A percentile compares a stretch with the other conserved stretches of the same genome.
Conservation (phyloP, 2,113 vertebrate species). For the Ursus arctos region DNA sequence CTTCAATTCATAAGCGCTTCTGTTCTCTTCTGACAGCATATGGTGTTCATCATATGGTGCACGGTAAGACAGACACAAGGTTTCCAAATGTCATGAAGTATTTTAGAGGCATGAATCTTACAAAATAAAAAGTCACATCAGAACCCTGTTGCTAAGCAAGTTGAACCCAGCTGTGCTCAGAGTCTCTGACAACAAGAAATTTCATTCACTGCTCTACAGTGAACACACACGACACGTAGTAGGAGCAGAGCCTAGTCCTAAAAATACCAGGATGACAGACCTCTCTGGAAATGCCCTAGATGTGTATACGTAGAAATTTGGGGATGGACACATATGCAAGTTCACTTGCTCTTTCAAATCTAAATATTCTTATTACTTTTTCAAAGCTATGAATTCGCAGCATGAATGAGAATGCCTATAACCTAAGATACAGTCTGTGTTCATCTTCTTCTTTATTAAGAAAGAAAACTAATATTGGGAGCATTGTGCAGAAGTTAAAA, state of each 20-base stretch:
- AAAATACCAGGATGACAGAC: slow-evolving; percentile 75
- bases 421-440: slow-evolving; percentile 28
- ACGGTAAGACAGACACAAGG: slow-evolving; percentile 49
- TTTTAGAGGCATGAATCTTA: slow-evolving; percentile 76
- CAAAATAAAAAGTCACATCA: slow-evolving; percentile 71
- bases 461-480: background rate
- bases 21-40: slow-evolving; percentile 63
- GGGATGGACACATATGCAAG: background rate
- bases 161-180: slow-evolving; percentile 70
- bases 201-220: slow-evolving; percentile 77
- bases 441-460: background rate
- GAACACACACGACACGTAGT: slow-evolving; percentile 69
- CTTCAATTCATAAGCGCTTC: slow-evolving; percentile 45
- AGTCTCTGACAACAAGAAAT: slow-evolving; percentile 77
- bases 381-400: slow-evolving; percentile 69
- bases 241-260: slow-evolving; percentile 79
- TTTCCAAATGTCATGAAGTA: slow-evolving; percentile 83
- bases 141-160: slow-evolving; percentile 83
- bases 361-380: background rate
- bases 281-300: slow-evolving; percentile 71
- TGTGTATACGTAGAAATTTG: background rate
- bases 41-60: slow-evolving; percentile 31
- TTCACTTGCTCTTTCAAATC: slow-evolving; percentile 57
- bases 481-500: background rate
- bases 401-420: slow-evolving; percentile 76